Conservation (phyloP, 2,888 invertebrate genomes). For the Muscina levida region DNA sequence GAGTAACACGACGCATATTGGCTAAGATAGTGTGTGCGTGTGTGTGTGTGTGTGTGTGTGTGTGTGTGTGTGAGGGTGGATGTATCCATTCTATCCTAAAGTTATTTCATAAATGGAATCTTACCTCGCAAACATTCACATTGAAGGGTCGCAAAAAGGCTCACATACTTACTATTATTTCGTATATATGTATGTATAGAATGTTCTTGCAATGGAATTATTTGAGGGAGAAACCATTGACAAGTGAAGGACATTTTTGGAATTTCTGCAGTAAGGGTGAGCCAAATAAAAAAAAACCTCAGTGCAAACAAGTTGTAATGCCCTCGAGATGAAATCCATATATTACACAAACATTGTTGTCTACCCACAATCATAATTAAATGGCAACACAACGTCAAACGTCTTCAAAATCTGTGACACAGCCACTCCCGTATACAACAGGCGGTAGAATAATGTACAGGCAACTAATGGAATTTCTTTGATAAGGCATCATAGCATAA, state of each 20-base stretch:
- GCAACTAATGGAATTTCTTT: background rate
- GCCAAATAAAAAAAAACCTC: no score
- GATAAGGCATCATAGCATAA: background rate
- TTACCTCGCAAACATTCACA: background rate
- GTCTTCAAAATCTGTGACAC: slow-evolving; percentile 2
- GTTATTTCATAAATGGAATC: no score
- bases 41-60: no score
- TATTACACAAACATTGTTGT: no score
- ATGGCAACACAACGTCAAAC: background rate
- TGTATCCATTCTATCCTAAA: no score
- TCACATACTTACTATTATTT: background rate
- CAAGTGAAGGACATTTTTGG: background rate
- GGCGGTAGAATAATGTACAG: background rate
- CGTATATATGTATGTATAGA: no score
- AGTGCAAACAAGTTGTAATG: slow-evolving; percentile 2
- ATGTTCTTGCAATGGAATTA: background rate
- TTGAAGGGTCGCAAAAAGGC: background rate
- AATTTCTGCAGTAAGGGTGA: no score
- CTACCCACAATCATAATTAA: background rate
- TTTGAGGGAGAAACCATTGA: background rate
- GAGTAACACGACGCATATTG: background rate
- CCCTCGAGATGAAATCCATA: background rate
- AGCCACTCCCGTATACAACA: background rate
- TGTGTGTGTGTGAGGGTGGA: no score
- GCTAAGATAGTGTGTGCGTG: no score